A percentile compares a stretch with the other conserved stretches of the same genome.
Evolutionary conservation across 2,797 vertebrate species (phyloP).

Genomic region (Syngnathus acus): DNA sequence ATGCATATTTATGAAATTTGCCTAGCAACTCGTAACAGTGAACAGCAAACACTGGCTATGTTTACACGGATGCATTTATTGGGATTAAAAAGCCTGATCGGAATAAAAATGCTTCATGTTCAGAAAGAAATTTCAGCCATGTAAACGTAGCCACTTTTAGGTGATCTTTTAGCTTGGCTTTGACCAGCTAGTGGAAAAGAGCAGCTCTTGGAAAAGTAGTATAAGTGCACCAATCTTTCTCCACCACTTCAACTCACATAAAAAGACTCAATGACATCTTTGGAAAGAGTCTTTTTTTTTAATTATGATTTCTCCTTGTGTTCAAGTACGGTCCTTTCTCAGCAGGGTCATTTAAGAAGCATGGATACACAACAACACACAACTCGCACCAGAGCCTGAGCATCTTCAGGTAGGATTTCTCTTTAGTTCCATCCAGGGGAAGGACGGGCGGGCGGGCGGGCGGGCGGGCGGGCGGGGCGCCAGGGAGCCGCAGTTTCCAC

Average conservation of each 20-base stretch:
- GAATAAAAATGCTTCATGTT: too few species aligned
- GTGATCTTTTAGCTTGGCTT: too few species aligned
- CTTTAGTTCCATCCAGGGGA: slow-evolving; percentile 46
- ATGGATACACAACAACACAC: slow-evolving; percentile 69
- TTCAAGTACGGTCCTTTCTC: slow-evolving; percentile 68
- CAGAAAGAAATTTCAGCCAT: too few species aligned
- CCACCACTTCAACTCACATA: background rate
- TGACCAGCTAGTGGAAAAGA: too few species aligned
- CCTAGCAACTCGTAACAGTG: too few species aligned
- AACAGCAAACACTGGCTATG: too few species aligned
- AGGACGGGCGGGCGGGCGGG: background rate
- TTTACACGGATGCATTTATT: too few species aligned
- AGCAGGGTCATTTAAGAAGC: slow-evolving; percentile 68
- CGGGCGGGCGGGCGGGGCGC: background rate
- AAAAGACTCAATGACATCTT: slow-evolving; percentile 37
- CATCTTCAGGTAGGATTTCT: slow-evolving; percentile 67
- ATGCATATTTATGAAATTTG: too few species aligned
- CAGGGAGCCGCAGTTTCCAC: slow-evolving; percentile 53
- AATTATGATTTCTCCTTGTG: slow-evolving; percentile 52
- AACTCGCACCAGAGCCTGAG: slow-evolving; percentile 73
- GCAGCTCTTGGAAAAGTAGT: too few species aligned
- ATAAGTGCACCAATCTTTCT: too few species aligned
- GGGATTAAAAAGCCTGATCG: too few species aligned
- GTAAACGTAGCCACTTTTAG: too few species aligned
- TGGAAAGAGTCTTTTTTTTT: slow-evolving; percentile 66